A percentile compares a stretch with the other conserved stretches of the same genome.
These are phyloP conservation scores for Bimastos eiseni DNA, from an alignment of 2,888 invertebrate species.

Conservation along the genomic window DNA sequence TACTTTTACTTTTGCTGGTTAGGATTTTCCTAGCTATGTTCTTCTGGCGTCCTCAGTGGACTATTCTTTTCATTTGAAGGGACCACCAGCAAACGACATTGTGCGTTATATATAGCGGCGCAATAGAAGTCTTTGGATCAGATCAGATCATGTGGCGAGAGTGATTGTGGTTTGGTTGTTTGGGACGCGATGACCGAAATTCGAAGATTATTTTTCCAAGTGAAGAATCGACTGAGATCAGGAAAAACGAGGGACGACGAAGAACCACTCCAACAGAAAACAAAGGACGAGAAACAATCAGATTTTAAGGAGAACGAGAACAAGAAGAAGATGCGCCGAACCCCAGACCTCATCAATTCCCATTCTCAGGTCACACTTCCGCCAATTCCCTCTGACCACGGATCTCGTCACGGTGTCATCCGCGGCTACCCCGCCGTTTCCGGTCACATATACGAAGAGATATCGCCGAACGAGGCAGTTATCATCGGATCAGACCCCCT, in stretches of 20 bases:
- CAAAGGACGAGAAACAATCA: constrained; percentile 13
- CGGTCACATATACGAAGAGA: constrained; percentile 20
- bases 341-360: not conserved
- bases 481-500: not conserved
- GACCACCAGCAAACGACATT: not conserved
- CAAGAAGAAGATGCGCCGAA: not conserved
- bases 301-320: not conserved
- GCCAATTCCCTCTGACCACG: not conserved
- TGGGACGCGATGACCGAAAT: not conserved
- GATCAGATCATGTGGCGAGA: not conserved
- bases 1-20: not conserved
- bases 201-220: not conserved
- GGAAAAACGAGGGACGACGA: not conserved
- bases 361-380: not conserved
- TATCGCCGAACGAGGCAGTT: not conserved
- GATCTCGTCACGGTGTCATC: not conserved
- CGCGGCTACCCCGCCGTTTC: not conserved
- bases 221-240: not conserved
- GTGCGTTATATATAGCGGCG: not conserved
- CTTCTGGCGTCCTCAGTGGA: not conserved
- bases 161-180: not conserved
- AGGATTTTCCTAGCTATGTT: not conserved
- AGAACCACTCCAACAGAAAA: not conserved
- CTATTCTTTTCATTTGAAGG: not conserved
- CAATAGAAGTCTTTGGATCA: not conserved